Conservation (phyloP, 2,888 invertebrate genomes). For the Drosophila melanosoma region DNA sequence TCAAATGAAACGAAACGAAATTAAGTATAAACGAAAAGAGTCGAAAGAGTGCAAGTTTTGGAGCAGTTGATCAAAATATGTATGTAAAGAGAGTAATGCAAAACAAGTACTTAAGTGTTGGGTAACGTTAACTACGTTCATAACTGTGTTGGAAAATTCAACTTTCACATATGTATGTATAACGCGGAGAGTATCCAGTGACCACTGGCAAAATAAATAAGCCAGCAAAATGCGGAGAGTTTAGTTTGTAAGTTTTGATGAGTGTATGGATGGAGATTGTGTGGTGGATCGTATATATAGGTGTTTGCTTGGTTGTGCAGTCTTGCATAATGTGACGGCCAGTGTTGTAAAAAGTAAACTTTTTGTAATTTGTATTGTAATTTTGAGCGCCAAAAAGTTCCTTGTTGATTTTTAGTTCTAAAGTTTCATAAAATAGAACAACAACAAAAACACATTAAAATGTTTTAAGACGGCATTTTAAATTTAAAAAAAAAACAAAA, state of each 20-base stretch:
- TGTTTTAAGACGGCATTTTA: slow-evolving; percentile 78
- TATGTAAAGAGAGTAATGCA: slow-evolving; percentile 67
- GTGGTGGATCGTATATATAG: slow-evolving; percentile 20
- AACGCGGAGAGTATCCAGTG: slow-evolving; percentile 17
- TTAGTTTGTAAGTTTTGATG: slow-evolving; percentile 51
- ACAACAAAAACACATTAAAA: slow-evolving; percentile 51
- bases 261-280: slow-evolving; percentile 32
- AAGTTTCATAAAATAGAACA: slow-evolving; percentile 64
- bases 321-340: slow-evolving; percentile 47
- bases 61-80: slow-evolving; percentile 84
- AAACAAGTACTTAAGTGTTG: slow-evolving; percentile 60
- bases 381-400: slow-evolving; percentile 81
- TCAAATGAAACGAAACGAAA: slow-evolving; percentile 22
- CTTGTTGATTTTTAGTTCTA: slow-evolving; percentile 81
- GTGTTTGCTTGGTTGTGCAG: slow-evolving; percentile 49
- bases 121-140: slow-evolving; percentile 46
- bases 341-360: slow-evolving; percentile 60
- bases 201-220: slow-evolving; percentile 1
- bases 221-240: slow-evolving; percentile 18
- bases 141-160: slow-evolving; percentile 38
- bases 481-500: slow-evolving; percentile 43
- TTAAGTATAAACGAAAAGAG: slow-evolving; percentile 18
- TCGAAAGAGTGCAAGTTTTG: slow-evolving; percentile 62
- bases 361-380: slow-evolving; percentile 78
- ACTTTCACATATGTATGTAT: slow-evolving; percentile 25